A percentile compares a stretch with the other conserved stretches of the same genome.
phyloP scores from a whole-genome alignment of 2,797 vertebrate species.

The Champsocephalus gunnari region DNA sequence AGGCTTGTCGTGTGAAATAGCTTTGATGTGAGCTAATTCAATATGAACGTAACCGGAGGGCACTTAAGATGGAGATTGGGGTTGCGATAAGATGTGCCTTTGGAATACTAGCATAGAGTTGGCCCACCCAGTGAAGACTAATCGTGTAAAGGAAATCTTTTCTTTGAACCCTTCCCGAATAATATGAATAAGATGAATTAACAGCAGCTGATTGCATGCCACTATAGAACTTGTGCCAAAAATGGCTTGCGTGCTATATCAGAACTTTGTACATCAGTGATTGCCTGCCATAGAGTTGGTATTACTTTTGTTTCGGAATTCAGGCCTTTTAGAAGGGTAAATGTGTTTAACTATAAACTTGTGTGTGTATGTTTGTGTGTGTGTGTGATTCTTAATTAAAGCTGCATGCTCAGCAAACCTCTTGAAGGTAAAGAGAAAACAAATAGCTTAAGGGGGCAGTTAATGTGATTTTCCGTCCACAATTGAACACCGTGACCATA shows the following conservation, averaged over 20 bases:
- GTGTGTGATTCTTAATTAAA: conserved; percentile 10
- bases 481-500: conserved; percentile 14
- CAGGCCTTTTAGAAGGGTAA: background rate
- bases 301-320: background rate
- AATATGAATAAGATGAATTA: conserved; percentile 65
- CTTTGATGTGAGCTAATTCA: conserved; percentile 83
- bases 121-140: conserved; percentile 63
- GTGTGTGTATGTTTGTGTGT: background rate
- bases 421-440: conserved; percentile 12
- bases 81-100: conserved; percentile 76
- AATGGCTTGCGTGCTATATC: background rate
- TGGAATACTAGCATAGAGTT: conserved; percentile 63
- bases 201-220: conserved; percentile 42
- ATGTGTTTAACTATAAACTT: background rate
- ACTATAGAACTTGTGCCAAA: conserved; percentile 17
- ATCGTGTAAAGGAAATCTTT: conserved; percentile 63
- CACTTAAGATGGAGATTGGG: conserved; percentile 78
- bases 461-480: background rate
- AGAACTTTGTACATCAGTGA: conserved; percentile 12
- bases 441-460: conserved; percentile 6
- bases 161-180: conserved; percentile 73
- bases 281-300: background rate
- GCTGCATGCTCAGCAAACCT: conserved; percentile 33
- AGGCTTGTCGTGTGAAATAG: conserved; percentile 72
- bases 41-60: conserved; percentile 79